These are phyloP conservation scores for Arrhopalites spinosus DNA, from an alignment of 2,888 invertebrate species.

Conservation along the genomic window DNA sequence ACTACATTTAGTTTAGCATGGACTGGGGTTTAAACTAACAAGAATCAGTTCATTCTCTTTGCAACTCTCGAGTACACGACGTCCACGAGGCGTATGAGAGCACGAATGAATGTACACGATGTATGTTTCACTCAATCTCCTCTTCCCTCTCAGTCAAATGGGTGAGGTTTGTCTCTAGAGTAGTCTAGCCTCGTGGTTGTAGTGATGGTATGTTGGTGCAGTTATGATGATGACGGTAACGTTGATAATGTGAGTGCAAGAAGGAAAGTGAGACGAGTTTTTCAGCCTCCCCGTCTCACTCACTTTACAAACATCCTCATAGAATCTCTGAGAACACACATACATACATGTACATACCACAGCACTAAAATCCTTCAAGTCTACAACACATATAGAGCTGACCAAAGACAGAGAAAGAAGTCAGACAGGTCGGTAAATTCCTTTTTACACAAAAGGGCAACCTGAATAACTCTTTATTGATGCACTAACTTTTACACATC, in stretches of 20 bases:
- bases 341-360: background rate
- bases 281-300: slow-evolving; percentile 13
- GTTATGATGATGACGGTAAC: slow-evolving; percentile 31
- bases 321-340: background rate
- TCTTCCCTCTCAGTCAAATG: slow-evolving; percentile 8
- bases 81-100: slow-evolving; percentile 11
- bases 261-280: slow-evolving; percentile 34
- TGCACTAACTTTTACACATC: background rate
- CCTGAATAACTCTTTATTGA: slow-evolving; percentile 15
- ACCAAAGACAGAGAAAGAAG: slow-evolving; percentile 1
- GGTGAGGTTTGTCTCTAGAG: slow-evolving; percentile 2
- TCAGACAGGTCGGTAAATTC: slow-evolving; percentile 22
- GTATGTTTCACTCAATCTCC: background rate
- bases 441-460: slow-evolving; percentile 2
- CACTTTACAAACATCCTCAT: background rate
- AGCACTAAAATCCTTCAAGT: background rate
- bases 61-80: background rate
- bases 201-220: slow-evolving; percentile 10
- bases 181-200: slow-evolving; percentile 23
- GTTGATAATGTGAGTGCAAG: slow-evolving; percentile 18
- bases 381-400: background rate
- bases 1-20: no score
- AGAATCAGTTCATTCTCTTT: background rate
- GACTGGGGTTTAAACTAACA: no score
- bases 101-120: background rate